Conservation (phyloP, 2,113 vertebrate genomes). For the Eublepharis macularius region DNA sequence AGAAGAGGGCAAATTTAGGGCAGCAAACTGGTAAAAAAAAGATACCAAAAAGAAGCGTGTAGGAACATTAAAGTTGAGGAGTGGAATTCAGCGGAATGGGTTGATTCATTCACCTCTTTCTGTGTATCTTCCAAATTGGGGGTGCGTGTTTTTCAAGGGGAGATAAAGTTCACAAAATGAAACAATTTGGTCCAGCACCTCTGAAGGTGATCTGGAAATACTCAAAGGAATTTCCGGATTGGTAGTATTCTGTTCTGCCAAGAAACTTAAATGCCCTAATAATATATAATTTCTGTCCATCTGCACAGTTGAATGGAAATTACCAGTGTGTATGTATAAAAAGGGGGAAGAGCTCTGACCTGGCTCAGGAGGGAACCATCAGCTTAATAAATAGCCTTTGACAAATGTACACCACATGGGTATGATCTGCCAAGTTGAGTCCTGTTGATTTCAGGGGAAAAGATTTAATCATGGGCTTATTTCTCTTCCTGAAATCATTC, state of each 20-base stretch:
- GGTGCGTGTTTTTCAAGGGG: background rate
- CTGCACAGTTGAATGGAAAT: background rate
- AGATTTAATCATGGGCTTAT: background rate
- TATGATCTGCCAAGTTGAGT: background rate
- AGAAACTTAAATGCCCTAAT: background rate
- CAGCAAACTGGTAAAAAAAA: background rate
- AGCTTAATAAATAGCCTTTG: background rate
- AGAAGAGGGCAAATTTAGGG: too few relatives aligned
- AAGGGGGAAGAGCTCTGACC: background rate
- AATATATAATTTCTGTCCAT: background rate
- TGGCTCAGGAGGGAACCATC: background rate
- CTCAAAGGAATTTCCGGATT: background rate
- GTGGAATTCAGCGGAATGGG: too few relatives aligned
- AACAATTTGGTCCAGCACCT: too few relatives aligned
- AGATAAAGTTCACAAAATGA: background rate
- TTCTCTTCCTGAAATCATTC: background rate
- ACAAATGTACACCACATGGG: background rate
- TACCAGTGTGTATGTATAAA: background rate
- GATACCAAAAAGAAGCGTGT: background rate
- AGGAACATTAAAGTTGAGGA: too few relatives aligned
- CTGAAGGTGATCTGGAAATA: background rate
- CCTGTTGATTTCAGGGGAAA: background rate
- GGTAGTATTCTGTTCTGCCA: background rate
- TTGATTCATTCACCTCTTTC: background rate
- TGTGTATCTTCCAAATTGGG: background rate